phyloP scores from a whole-genome alignment of 2,797 vertebrate genomes.

The Spinus pinus region DNA sequence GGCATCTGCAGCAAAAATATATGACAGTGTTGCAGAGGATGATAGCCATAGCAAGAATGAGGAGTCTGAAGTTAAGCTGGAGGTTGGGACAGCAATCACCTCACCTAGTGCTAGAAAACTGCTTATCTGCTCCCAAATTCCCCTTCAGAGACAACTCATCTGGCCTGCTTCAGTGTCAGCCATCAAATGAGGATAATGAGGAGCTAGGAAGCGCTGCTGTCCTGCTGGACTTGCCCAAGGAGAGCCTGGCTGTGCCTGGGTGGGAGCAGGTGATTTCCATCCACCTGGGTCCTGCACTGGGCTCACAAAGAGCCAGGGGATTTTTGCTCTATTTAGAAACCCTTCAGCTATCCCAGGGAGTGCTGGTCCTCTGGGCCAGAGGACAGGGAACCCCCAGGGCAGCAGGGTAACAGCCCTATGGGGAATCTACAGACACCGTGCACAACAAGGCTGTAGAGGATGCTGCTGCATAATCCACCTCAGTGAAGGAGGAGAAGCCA shows the following conservation, averaged over 20 bases:
- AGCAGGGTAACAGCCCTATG: background rate
- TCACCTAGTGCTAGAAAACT: background rate
- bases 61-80: background rate
- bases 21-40: background rate
- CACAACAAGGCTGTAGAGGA: background rate
- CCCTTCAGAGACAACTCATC: background rate
- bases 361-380: background rate
- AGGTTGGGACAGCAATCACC: background rate
- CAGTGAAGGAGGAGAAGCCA: background rate
- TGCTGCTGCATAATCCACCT: background rate
- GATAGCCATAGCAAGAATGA: background rate
- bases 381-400: background rate
- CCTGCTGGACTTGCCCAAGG: background rate
- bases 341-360: background rate
- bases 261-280: fast-evolving
- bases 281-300: too few relatives aligned
- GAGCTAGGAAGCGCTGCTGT: background rate
- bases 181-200: background rate
- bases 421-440: fast-evolving
- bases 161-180: background rate
- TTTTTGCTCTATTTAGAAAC: background rate
- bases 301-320: fast-evolving
- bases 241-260: background rate
- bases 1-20: background rate
- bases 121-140: background rate